A percentile compares a stretch with the other conserved stretches of the same genome.
phyloP scores from a whole-genome alignment of 2,113 vertebrate species.

The Seriola rivoliana region DNA sequence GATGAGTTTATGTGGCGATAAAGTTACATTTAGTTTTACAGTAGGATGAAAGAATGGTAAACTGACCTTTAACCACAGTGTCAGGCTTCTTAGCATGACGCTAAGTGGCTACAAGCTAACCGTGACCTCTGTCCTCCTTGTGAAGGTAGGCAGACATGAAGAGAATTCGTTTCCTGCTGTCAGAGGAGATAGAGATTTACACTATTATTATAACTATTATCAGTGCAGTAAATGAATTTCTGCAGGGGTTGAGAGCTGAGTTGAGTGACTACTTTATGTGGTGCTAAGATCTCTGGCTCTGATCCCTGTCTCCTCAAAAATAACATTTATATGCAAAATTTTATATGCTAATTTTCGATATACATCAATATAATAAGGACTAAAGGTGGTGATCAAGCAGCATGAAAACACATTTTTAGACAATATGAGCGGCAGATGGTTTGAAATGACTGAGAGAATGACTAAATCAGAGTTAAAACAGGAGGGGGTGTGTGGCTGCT shows the following conservation, averaged over 20 bases:
- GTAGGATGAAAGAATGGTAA: background rate
- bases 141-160: too few species aligned
- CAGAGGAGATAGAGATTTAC: background rate
- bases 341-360: background rate
- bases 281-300: background rate
- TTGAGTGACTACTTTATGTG: background rate
- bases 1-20: background rate
- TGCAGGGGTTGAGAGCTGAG: too few species aligned
- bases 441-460: too few species aligned
- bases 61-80: too few species aligned
- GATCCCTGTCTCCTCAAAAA: background rate
- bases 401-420: too few species aligned
- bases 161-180: too few species aligned
- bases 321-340: background rate
- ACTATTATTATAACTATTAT: too few species aligned
- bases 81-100: background rate
- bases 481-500: too few species aligned
- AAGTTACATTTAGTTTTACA: constrained; percentile 14
- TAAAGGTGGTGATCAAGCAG: background rate
- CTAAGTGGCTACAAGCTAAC: background rate
- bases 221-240: too few species aligned
- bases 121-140: constrained; percentile 32
- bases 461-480: too few species aligned
- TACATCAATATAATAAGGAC: background rate
- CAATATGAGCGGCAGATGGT: too few species aligned